phyloP scores from a whole-genome alignment of 2,113 vertebrate genomes.

The Nycticorax nycticorax region DNA sequence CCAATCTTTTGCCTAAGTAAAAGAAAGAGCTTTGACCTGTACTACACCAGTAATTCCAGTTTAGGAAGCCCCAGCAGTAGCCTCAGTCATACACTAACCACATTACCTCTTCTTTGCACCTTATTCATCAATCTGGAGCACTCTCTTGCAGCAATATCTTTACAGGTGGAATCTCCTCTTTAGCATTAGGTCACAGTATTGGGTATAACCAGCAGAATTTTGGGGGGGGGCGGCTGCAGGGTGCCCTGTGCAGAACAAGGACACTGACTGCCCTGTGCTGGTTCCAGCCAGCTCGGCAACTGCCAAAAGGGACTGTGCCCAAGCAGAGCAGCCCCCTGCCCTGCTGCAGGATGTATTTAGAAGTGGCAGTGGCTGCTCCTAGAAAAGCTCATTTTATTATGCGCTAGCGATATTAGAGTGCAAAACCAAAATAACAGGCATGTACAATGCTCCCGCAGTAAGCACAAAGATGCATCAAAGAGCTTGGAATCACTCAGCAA shows the following conservation, averaged over 20 bases:
- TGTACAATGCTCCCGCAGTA: accelerated
- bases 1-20: background rate
- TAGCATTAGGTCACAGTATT: background rate
- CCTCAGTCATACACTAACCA: background rate
- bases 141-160: background rate
- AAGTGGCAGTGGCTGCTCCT: background rate
- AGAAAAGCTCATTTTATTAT: background rate
- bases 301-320: accelerated
- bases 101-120: background rate
- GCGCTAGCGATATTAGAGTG: background rate
- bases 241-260: background rate
- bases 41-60: background rate
- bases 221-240: background rate
- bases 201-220: background rate
- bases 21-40: background rate
- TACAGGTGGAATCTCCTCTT: background rate
- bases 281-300: background rate
- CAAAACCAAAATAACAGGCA: background rate
- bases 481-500: background rate
- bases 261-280: background rate
- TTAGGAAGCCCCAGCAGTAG: background rate
- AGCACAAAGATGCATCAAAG: background rate
- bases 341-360: background rate
- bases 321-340: background rate
- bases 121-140: accelerated